phyloP scores from a whole-genome alignment of 1,140 invertebrate species.

The Brachionus calyciflorus region DNA sequence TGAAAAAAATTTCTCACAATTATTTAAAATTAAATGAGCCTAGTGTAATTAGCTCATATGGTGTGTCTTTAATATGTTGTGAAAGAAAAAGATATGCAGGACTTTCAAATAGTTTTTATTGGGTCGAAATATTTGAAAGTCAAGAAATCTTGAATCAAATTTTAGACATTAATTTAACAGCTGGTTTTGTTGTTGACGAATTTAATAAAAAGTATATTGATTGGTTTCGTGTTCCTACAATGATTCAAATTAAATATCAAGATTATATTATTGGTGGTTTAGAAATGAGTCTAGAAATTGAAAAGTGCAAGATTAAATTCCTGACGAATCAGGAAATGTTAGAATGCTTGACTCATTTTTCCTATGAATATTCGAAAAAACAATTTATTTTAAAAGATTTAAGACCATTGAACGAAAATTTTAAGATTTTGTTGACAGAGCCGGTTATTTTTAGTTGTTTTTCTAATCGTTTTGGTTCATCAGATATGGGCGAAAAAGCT shows the following conservation, averaged over 20 bases:
- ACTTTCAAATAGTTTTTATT: neutral
- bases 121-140: neutral
- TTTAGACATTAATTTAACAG: slow-evolving; percentile 4
- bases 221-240: neutral
- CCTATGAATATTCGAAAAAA: neutral
- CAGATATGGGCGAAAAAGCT: neutral
- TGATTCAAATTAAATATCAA: neutral
- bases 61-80: neutral
- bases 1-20: neutral
- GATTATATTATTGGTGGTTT: neutral
- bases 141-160: slow-evolving; percentile 1
- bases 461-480: neutral
- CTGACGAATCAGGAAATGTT: neutral
- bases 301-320: neutral
- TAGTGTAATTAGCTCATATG: neutral
- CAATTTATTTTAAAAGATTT: slow-evolving; percentile 5
- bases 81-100: neutral
- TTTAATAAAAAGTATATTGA: neutral
- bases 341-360: slow-evolving; percentile 1
- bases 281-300: neutral
- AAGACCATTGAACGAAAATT: neutral
- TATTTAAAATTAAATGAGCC: neutral
- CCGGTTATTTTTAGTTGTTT: neutral
- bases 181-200: neutral
- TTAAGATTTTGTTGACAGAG: neutral